Evolutionary conservation across 2,888 invertebrate genomes (phyloP), one percentile per base, ranked within the genome.

Genomic region (Pherbina coryleti): DNA sequence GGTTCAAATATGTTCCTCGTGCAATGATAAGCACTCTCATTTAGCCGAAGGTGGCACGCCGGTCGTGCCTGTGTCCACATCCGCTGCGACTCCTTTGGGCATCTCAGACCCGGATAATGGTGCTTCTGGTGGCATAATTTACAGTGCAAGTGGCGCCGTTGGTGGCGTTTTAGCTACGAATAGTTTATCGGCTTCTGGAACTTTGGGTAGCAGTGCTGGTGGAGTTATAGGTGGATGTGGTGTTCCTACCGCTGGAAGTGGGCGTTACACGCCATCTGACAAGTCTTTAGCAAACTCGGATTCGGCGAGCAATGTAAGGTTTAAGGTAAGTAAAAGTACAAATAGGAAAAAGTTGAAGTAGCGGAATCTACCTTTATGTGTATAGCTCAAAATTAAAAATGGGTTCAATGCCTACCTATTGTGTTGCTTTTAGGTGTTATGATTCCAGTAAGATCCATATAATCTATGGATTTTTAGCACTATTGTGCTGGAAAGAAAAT

Each of bases 1-100:
- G 93, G 96, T 96, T 82, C 95, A 96, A 91, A 96, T 97, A 85
- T 96, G 96, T 90, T 94, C 95, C 85, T 93, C 94, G 84, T 97
- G 97, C 91, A 94, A 96, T 90, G 96, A 96, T 90, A 92, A 92
- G 85, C 92, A 92, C 83, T 92, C 91, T 83, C 91, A 91, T 83
- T 84, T 89, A 82, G 89, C 89, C 75, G 91, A 91, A 84, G 89
- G 90, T 79, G 90, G 89, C 67, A 83, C 82, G 8, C 83, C 86
- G 22, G 81, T 84, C 44, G 82, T 82, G 77, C 82, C 82, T 77
- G 81, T 82, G 57, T 80, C 81, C 79, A 82, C 75, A 76, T 72
- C 82, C 76, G 69, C 70, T 44, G 66, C 19, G 19, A 49, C 19
- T 19, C 62, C 49, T 25, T 55, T 49, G 62, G 51, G 62, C 55